A percentile compares a stretch with the other conserved stretches of the same genome.
Conservation (phyloP, 1,140 invertebrate species). For the Drosophila dunni region DNA sequence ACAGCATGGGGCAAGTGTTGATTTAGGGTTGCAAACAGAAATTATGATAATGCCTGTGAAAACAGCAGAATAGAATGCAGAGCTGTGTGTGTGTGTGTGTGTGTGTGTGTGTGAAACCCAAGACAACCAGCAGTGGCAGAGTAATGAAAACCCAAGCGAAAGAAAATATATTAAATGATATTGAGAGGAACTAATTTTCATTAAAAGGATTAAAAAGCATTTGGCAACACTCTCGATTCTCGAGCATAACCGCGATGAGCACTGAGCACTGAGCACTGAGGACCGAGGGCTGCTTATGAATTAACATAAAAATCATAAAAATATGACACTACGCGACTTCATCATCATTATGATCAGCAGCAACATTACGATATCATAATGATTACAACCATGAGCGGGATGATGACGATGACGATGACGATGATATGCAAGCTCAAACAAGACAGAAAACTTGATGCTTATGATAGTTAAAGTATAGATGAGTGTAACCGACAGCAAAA, state of each 20-base stretch:
- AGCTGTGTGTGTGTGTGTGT: neutral
- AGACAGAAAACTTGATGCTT: constrained; percentile 64
- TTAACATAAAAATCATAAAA: constrained; percentile 84
- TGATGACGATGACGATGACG: neutral
- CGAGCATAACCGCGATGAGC: constrained; percentile 44
- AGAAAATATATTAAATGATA: constrained; percentile 84
- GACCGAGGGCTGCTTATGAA: constrained; percentile 67
- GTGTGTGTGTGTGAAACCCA: neutral
- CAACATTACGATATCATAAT: constrained; percentile 15
- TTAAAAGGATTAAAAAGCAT: constrained; percentile 84
- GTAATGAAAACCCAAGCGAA: constrained; percentile 65
- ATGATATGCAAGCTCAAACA: constrained; percentile 9
- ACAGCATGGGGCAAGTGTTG: constrained; percentile 65
- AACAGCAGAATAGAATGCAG: constrained; percentile 53
- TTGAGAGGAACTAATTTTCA: constrained; percentile 84
- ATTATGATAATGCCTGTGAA: constrained; percentile 84
- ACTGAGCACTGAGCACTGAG: constrained; percentile 48
- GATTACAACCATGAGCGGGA: neutral
- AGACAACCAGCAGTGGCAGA: neutral
- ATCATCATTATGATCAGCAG: constrained; percentile 27
- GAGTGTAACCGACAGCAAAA: too few relatives aligned
- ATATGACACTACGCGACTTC: constrained; percentile 74
- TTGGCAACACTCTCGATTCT: constrained; percentile 50
- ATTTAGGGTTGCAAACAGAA: constrained; percentile 84
- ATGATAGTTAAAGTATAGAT: constrained; percentile 31